phyloP scores from a whole-genome alignment of 2,797 vertebrate species.

The Sebastes hopkinsi region DNA sequence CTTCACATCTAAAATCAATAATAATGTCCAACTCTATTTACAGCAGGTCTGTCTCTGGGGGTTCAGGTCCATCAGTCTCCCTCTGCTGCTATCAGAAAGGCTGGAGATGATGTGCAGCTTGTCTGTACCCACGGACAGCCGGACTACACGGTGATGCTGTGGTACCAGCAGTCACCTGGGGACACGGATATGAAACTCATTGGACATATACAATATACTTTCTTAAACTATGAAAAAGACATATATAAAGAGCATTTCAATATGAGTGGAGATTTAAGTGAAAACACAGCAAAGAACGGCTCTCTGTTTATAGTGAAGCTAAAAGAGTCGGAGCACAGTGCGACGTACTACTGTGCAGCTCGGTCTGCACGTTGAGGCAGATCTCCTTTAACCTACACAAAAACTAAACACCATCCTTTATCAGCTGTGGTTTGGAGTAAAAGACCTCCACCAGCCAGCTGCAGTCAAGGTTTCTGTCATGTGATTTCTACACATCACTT shows the following conservation, averaged over 20 bases:
- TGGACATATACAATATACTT: constrained; percentile 1
- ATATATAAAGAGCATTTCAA: background rate
- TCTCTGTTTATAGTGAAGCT: background rate
- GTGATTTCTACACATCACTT: background rate
- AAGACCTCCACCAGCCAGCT: background rate
- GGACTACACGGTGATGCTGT: constrained; percentile 46
- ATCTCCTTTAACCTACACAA: background rate
- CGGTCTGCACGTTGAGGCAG: background rate
- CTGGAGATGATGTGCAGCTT: no score
- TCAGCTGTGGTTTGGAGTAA: background rate
- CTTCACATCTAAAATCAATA: background rate
- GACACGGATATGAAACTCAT: constrained; percentile 21
- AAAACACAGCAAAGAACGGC: background rate
- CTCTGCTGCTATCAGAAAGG: no score
- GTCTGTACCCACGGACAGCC: background rate
- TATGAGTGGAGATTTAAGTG: background rate
- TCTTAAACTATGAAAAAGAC: background rate
- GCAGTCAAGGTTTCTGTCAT: background rate
- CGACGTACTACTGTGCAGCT: constrained; percentile 31
- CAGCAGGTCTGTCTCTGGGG: background rate
- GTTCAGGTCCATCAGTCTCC: no score
- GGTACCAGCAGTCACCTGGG: constrained; percentile 41
- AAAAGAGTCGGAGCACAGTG: background rate
- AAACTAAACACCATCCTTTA: background rate
- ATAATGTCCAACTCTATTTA: background rate